Evolutionary conservation across 1,140 invertebrate species (phyloP), one percentile per base, ranked within the genome.

Genomic region (Eriosoma lanigerum): DNA sequence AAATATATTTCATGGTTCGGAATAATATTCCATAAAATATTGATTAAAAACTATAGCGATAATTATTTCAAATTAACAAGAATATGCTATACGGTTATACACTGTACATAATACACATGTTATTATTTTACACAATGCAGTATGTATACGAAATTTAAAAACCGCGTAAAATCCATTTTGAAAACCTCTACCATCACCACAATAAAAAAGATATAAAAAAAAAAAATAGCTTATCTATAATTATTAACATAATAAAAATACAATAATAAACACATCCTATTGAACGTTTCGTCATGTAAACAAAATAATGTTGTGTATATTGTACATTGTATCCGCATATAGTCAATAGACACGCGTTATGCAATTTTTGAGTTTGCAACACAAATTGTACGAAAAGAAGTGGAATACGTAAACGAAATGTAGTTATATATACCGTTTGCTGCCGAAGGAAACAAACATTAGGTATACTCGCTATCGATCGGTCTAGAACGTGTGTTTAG

Each of bases 301-400:
- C 66, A 50, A 72, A 58, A 58, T 38, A 38, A 21, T 24, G 21
- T 62, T 8, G 38, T 26, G 38, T 58, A 24, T 62, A 50, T 70
- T 70, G 66, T 72, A 50, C 66, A 1, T 38, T 26, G 8, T 17
- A 9, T 21, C n/a, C 32, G 5, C 12, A 66, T 44, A 21, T n/a
- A n/a, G n/a, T n/a, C n/a, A n/a, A n/a, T n/a, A n/a, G n/a, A n/a
- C 17, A 68, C 24, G 19, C 17, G 73, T 78, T 78, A 29, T 58
- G 75, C 54, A 78, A 78, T 78, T 13, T 78, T 58, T 58, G 32
- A 1, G 73, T 76, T 78, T 78, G 75, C 75, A 62, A 78, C 75
- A 78, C 10, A 19, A 3, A 46, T 17, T 15, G 17, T 0, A 32
- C 24, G 56, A 78, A 62, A 78, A 78, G 75, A 62, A 78, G 75